Conservation (phyloP, 2,888 invertebrate genomes). For the Pycnomerus fuliginosus region DNA sequence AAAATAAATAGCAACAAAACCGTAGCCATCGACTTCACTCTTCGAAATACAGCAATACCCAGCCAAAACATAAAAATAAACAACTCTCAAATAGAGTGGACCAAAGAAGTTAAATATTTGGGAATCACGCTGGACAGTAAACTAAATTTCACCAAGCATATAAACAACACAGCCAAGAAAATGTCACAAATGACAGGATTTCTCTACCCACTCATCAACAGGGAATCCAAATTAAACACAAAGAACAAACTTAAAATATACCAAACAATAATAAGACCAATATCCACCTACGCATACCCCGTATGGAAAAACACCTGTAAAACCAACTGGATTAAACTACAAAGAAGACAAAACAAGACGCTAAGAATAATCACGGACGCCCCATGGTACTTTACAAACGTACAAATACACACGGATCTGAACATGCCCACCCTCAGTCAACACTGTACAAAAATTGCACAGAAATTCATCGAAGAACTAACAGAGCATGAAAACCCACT, state of each 20-base stretch:
- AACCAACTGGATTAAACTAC: neutral
- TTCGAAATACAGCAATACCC: neutral
- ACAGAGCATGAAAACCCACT: neutral
- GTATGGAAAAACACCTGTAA: neutral
- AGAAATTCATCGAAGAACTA: neutral
- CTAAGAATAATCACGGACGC: neutral
- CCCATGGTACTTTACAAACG: neutral
- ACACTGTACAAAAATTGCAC: neutral
- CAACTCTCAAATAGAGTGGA: neutral
- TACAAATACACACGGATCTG: neutral
- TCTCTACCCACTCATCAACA: slow-evolving; percentile 2
- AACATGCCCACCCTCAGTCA: neutral
- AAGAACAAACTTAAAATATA: slow-evolving; percentile 5
- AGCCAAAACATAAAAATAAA: slow-evolving; percentile 1
- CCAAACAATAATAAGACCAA: slow-evolving; percentile 6
- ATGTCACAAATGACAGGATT: neutral
- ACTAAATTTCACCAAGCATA: slow-evolving; percentile 3
- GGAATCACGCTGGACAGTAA: slow-evolving; percentile 3
- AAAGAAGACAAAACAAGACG: neutral
- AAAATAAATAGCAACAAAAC: slow-evolving; percentile 10
- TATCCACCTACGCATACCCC: slow-evolving; percentile 2
- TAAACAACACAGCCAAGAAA: slow-evolving; percentile 1
- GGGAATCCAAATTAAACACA: slow-evolving; percentile 1
- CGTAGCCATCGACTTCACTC: slow-evolving; percentile 1
- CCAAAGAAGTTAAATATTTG: slow-evolving; percentile 5